Percentiles rank a stretch among this genome's conserved stretches.
These are phyloP conservation scores for Hirtodrosophila trivittata DNA, from an alignment of 2,888 invertebrate species.

Conservation along the genomic window DNA sequence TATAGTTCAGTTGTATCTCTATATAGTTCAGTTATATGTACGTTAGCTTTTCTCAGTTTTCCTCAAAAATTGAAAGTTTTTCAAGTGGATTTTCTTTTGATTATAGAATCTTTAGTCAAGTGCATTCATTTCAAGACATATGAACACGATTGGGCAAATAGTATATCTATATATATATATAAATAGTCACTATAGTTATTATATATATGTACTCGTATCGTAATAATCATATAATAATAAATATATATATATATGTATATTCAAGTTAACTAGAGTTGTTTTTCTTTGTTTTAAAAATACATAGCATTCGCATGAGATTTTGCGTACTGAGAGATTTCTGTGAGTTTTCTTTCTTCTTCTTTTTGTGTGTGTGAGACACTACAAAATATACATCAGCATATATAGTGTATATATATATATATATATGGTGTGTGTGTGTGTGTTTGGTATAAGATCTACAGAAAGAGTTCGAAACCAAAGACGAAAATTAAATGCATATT, in stretches of 20 bases:
- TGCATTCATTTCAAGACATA: constrained; percentile 65
- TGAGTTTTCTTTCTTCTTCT: constrained; percentile 26
- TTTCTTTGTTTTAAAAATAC: constrained; percentile 41
- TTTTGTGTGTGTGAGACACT: constrained; percentile 33
- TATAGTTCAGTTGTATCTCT: too few relatives aligned
- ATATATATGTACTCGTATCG: constrained; percentile 26
- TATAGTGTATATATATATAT: constrained; percentile 15
- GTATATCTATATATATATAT: constrained; percentile 22
- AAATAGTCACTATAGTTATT: constrained; percentile 74
- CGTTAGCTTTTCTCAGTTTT: too few relatives aligned
- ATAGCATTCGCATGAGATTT: constrained; percentile 53
- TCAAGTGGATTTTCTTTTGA: too few relatives aligned
- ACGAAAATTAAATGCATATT: constrained; percentile 64
- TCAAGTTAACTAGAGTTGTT: constrained; percentile 67
- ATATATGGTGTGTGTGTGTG: too few relatives aligned
- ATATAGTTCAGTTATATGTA: too few relatives aligned
- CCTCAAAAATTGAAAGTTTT: too few relatives aligned
- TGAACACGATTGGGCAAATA: constrained; percentile 70
- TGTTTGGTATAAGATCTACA: constrained; percentile 31
- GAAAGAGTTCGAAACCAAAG: constrained; percentile 34
- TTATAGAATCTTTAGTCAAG: constrained; percentile 24
- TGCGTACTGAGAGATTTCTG: constrained; percentile 40
- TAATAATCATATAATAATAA: constrained; percentile 39
- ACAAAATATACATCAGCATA: constrained; percentile 25
- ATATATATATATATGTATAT: constrained; percentile 28